Conservation (phyloP, 2,113 vertebrate species). For the Oreochromis aureus region DNA sequence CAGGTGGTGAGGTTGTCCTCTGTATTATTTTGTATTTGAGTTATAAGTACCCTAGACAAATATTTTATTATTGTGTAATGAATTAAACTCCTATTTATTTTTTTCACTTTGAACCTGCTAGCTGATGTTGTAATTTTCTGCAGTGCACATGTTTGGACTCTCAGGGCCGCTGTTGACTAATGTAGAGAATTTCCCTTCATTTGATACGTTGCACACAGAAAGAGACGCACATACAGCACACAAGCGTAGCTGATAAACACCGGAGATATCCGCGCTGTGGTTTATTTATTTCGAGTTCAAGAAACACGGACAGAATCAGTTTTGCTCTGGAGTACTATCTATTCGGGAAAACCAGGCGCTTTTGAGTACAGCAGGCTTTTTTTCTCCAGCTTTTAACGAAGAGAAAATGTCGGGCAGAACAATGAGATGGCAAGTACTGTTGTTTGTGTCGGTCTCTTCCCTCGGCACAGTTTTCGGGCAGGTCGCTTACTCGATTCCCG, state of each 20-base stretch:
- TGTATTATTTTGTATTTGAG: background rate
- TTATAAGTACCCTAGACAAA: background rate
- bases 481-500: conserved; percentile 10
- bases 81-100: background rate
- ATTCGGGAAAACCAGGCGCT: background rate
- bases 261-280: background rate
- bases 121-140: background rate
- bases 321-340: background rate
- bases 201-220: background rate
- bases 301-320: background rate
- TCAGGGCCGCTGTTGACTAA: conserved; percentile 49
- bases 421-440: conserved; percentile 27
- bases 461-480: background rate
- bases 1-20: background rate
- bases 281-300: background rate
- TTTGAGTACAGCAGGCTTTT: background rate
- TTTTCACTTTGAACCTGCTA: background rate
- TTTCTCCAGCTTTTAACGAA: background rate
- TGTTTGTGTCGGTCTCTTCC: background rate
- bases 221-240: background rate
- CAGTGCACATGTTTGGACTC: conserved; percentile 32
- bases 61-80: background rate
- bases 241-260: background rate
- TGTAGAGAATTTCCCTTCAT: background rate
- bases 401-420: background rate